Evolutionary conservation across 2,888 invertebrate genomes (phyloP).

Genomic region (Stegana nigrithorax): DNA sequence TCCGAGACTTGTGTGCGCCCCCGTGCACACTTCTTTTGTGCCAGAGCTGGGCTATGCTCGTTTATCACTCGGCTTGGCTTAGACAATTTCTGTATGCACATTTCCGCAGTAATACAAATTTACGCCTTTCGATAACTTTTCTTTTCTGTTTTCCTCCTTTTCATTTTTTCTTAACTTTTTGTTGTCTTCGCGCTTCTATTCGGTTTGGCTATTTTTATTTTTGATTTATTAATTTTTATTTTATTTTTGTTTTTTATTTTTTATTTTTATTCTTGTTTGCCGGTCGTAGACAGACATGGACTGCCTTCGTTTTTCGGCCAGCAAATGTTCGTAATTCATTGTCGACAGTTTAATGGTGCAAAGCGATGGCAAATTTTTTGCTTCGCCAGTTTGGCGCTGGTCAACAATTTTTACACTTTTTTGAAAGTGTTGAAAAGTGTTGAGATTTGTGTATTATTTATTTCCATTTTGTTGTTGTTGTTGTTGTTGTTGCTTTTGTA

Average conservation of each 20-base stretch:
- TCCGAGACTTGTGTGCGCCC: no score
- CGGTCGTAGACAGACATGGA: no score
- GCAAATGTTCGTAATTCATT: conserved; percentile 33
- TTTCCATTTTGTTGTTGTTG: conserved; percentile 8
- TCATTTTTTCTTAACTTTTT: no score
- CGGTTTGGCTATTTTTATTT: no score
- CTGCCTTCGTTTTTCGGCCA: conserved; percentile 6
- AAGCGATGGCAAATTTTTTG: conserved; percentile 27
- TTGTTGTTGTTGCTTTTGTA: conserved; percentile 9
- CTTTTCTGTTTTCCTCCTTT: no score
- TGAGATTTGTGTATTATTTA: conserved; percentile 26
- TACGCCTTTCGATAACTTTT: conserved; percentile 17
- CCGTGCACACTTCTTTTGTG: no score
- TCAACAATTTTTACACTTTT: conserved; percentile 9
- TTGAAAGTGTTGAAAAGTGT: conserved; percentile 36
- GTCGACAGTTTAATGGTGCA: conserved; percentile 35
- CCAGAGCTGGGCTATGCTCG: no score
- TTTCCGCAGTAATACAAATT: conserved; percentile 15
- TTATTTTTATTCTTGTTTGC: no score
- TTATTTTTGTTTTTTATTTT: no score
- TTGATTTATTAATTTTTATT: no score
- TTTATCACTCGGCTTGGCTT: background rate
- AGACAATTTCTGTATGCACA: background rate
- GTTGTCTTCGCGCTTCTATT: no score
- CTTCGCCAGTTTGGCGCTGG: conserved; percentile 26